phyloP scores from a whole-genome alignment of 2,113 vertebrate species.

The Eulemur macaco region DNA sequence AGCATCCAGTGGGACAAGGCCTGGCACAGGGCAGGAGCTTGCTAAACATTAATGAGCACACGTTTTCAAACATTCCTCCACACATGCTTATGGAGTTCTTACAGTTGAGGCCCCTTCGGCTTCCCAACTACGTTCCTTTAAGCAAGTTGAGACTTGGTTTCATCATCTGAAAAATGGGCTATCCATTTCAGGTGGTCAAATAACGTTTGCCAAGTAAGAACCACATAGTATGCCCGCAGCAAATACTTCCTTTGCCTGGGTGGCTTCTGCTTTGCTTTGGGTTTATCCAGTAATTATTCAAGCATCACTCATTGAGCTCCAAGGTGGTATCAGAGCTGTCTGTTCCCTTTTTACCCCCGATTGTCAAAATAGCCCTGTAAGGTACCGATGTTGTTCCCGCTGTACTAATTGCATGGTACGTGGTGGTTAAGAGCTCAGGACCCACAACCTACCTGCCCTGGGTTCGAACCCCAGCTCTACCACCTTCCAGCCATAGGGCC shows the following conservation, averaged over 20 bases:
- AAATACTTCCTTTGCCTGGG: background rate
- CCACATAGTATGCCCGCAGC: too few relatives aligned
- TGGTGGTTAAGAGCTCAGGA: background rate
- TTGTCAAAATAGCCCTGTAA: background rate
- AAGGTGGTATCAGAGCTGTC: background rate
- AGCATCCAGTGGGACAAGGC: background rate
- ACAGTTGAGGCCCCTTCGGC: too few relatives aligned
- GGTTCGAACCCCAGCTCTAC: background rate
- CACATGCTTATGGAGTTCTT: rapidly evolving
- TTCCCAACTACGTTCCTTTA: background rate
- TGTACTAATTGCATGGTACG: background rate
- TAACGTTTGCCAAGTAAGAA: background rate
- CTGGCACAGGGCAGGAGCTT: background rate
- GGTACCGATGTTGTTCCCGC: background rate
- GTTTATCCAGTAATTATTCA: background rate
- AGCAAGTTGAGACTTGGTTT: background rate
- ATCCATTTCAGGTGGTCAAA: background rate
- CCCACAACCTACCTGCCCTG: background rate
- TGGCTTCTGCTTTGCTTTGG: background rate
- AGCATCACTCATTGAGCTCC: background rate
- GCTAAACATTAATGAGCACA: rapidly evolving
- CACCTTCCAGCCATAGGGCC: background rate
- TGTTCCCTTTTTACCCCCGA: too few relatives aligned
- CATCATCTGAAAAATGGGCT: background rate
- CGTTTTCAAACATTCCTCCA: background rate